A percentile compares a stretch with the other conserved stretches of the same genome.
phyloP scores from a whole-genome alignment of 1,140 invertebrate species.

The Brachystomella parvula region DNA sequence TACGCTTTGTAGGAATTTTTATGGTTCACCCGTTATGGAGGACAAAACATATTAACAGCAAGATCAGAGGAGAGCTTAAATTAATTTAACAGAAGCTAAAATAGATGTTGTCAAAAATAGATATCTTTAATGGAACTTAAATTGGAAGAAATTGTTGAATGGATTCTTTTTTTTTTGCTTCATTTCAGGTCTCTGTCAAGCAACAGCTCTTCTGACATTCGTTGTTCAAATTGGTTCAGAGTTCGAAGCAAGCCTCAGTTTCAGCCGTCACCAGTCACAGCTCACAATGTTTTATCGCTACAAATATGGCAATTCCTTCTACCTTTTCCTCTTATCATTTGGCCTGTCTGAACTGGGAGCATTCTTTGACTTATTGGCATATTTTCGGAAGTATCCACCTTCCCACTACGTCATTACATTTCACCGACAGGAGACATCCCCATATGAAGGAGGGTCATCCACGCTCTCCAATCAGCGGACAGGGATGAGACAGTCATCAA shows the following conservation, averaged over 20 bases:
- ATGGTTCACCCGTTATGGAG: too few species aligned
- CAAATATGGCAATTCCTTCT: constrained; percentile 38
- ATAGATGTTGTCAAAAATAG: background rate
- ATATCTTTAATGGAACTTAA: background rate
- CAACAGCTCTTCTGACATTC: constrained; percentile 36
- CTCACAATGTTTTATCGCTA: constrained; percentile 35
- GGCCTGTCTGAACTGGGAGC: constrained; percentile 36
- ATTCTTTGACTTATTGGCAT: constrained; percentile 37
- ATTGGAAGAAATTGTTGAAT: too few species aligned
- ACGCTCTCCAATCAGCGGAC: background rate
- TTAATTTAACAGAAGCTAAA: too few species aligned
- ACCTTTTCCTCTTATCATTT: constrained; percentile 37
- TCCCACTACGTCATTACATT: constrained; percentile 38
- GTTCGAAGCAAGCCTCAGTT: constrained; percentile 36
- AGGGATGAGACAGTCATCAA: constrained; percentile 5
- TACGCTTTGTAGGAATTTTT: too few species aligned
- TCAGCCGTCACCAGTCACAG: constrained; percentile 28
- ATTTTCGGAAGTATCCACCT: constrained; percentile 37
- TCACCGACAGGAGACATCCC: constrained; percentile 32
- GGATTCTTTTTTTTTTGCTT: background rate
- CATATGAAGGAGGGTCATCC: background rate
- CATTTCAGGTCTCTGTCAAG: constrained; percentile 36
- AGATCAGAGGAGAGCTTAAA: too few species aligned
- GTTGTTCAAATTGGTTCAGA: constrained; percentile 37
- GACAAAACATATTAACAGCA: too few species aligned